A percentile compares a stretch with the other conserved stretches of the same genome.
These are phyloP conservation scores for Campylomormyrus numenius DNA, from an alignment of 2,113 vertebrate species.

Conservation along the genomic window DNA sequence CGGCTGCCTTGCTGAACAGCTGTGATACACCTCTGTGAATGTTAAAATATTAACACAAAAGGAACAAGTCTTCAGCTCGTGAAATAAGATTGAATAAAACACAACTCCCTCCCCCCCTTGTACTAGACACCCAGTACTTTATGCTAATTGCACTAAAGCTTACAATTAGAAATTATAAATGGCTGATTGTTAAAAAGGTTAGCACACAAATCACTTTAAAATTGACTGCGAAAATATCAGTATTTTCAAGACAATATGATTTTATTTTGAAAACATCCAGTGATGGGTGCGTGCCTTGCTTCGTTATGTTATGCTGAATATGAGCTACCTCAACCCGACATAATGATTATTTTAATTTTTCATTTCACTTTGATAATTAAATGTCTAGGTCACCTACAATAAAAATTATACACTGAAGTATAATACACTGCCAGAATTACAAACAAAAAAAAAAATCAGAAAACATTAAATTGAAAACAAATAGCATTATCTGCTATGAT, in stretches of 20 bases:
- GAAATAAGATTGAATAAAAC: background rate
- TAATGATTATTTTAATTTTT: background rate
- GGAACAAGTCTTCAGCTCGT: background rate
- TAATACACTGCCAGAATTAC: background rate
- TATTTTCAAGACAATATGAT: background rate
- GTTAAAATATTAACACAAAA: background rate
- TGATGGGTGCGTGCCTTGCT: background rate
- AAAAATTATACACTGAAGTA: background rate
- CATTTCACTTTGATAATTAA: too few relatives aligned
- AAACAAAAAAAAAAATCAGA: background rate
- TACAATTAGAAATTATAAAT: background rate
- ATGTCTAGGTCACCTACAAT: background rate
- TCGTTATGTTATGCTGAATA: background rate
- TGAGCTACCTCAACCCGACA: background rate
- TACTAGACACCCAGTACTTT: background rate
- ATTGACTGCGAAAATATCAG: background rate
- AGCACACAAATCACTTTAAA: background rate
- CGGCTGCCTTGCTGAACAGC: background rate
- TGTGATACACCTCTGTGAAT: background rate
- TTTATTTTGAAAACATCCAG: background rate
- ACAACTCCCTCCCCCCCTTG: background rate
- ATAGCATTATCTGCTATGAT: background rate
- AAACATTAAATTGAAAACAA: background rate
- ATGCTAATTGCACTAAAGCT: background rate
- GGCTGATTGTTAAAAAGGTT: background rate